Conservation (phyloP, 2,888 invertebrate genomes). For the Archaeoteleia sp. region DNA sequence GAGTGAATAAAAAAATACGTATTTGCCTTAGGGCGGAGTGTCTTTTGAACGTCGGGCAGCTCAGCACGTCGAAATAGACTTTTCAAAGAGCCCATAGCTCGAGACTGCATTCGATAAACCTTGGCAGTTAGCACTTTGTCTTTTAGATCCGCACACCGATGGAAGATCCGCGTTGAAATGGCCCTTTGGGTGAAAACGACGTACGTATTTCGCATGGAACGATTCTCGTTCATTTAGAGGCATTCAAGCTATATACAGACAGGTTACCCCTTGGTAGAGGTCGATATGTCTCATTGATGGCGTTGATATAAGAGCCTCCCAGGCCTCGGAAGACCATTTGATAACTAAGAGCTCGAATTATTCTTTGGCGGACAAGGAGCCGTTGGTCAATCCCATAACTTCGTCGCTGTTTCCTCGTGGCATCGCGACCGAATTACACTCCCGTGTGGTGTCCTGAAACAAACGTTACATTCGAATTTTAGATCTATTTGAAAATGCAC, state of each 20-base stretch:
- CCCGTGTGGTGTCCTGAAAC: slow-evolving; percentile 67
- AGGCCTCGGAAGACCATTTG: slow-evolving; percentile 54
- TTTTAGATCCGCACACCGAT: slow-evolving; percentile 43
- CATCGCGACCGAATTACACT: slow-evolving; percentile 63
- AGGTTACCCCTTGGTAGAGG: slow-evolving; percentile 63
- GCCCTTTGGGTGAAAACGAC: slow-evolving; percentile 47
- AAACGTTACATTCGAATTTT: slow-evolving; percentile 28
- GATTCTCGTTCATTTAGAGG: slow-evolving; percentile 51
- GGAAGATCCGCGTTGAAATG: slow-evolving; percentile 47
- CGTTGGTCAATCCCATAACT: slow-evolving; percentile 67
- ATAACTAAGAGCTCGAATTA: slow-evolving; percentile 58
- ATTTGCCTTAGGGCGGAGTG: slow-evolving; percentile 49
- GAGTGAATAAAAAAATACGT: slow-evolving; percentile 52
- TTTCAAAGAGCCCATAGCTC: slow-evolving; percentile 37
- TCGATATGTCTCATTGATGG: slow-evolving; percentile 71
- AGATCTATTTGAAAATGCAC: too few relatives aligned
- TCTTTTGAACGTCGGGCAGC: slow-evolving; percentile 45
- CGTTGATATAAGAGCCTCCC: slow-evolving; percentile 61
- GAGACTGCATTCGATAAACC: slow-evolving; percentile 42
- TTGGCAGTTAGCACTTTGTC: slow-evolving; percentile 46
- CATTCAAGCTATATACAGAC: slow-evolving; percentile 70
- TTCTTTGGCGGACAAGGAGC: slow-evolving; percentile 70
- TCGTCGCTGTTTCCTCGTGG: slow-evolving; percentile 65
- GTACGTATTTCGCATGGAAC: slow-evolving; percentile 52
- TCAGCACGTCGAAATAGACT: slow-evolving; percentile 37